Evolutionary conservation across 2,113 vertebrate species (phyloP).

Genomic region (Brachyhypopomus gauderio): DNA sequence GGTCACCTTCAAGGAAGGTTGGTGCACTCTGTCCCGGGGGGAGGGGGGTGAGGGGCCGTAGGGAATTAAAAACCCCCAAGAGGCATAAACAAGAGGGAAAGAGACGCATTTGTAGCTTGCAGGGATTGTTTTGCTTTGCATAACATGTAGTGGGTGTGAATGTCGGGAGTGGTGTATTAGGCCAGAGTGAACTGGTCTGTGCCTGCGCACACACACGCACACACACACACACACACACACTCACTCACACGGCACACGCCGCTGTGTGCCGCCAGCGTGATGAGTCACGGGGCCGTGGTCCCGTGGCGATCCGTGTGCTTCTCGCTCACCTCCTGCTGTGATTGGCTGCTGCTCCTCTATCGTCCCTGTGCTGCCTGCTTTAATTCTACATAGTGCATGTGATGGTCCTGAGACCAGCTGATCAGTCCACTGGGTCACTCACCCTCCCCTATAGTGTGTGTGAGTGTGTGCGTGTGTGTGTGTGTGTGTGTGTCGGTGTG

Average conservation of each 20-base stretch:
- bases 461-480: slow-evolving; percentile 38
- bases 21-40: slow-evolving; percentile 30
- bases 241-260: not conserved
- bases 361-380: not conserved
- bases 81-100: not conserved
- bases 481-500: slow-evolving; percentile 1
- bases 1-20: slow-evolving; percentile 31
- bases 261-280: not conserved
- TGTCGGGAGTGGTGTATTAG: not conserved
- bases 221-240: not conserved
- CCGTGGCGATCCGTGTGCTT: not conserved
- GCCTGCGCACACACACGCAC: not conserved
- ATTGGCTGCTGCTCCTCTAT: not conserved
- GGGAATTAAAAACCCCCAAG: not conserved
- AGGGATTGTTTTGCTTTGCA: slow-evolving; percentile 6
- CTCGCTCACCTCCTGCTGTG: not conserved
- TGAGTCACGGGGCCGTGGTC: not conserved
- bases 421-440: slow-evolving; percentile 30
- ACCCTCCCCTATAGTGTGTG: not conserved
- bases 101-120: not conserved
- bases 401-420: not conserved
- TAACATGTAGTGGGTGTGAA: not conserved
- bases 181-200: not conserved
- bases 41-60: not conserved
- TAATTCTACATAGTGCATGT: not conserved